A percentile compares a stretch with the other conserved stretches of the same genome.
Evolutionary conservation across 2,797 vertebrate genomes (phyloP).

Genomic region (Coendou prehensilis): DNA sequence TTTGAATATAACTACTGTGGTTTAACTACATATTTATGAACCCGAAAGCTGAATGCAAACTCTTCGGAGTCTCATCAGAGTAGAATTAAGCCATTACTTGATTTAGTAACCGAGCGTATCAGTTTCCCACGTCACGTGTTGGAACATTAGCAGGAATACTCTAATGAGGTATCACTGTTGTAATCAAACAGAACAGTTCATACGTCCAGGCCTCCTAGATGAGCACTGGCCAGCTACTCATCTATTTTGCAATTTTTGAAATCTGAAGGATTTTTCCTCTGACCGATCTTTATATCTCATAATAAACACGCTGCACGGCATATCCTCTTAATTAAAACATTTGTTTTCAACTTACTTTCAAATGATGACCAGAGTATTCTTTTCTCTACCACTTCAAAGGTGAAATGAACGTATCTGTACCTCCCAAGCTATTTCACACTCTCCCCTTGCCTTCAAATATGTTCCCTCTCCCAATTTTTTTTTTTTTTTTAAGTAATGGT

Average conservation of each 20-base stretch:
- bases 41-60: background rate
- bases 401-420: background rate
- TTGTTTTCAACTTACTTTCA: conserved; percentile 22
- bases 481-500: background rate
- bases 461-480: background rate
- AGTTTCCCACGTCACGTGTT: background rate
- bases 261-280: background rate
- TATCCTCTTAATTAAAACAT: background rate
- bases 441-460: background rate
- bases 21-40: conserved; percentile 10
- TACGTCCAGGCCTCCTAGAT: background rate
- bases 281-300: background rate
- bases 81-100: background rate
- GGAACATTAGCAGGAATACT: background rate
- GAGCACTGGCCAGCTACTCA: background rate
- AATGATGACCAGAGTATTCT: conserved; percentile 18
- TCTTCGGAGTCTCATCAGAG: background rate
- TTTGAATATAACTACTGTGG: background rate
- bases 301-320: background rate
- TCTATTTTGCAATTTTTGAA: background rate
- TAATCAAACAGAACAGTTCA: background rate
- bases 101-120: conserved; percentile 17
- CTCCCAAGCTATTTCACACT: background rate
- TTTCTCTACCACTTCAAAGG: conserved; percentile 39
- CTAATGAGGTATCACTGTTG: background rate